Evolutionary conservation across 23 tunicate species (phyloP), one percentile per base, ranked within the genome.

Genomic region (Phallusia fumigata): DNA sequence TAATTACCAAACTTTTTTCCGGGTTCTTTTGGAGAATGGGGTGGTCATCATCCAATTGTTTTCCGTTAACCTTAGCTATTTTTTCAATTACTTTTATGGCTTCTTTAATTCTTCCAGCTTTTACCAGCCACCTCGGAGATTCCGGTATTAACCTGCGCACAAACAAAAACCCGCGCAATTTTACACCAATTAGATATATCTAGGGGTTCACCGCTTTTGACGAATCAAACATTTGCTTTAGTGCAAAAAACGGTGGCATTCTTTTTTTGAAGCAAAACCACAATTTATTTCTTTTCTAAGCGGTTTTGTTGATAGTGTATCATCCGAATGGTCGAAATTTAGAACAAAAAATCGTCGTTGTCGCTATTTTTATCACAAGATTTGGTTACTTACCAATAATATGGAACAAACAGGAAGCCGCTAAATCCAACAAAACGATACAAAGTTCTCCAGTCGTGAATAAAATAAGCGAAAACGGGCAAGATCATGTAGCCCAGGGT

Each of bases 91-190:
- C 10, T 33, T 65, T 44, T 34, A 33, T 21, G 12, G 77, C 85
- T 82, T 82, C 78, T 65, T 82, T 36, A 16, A 28, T 19, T 19
- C 31, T 65, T 0, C 85, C 85, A 16, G 51, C 33, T 18, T 34
- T 65, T 24, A 82, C 18, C 85, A 82, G 75, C 85, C 85, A 82
- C 0, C 77, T 35, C 65, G 85, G 85, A 11, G 85, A 82, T 36
- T 82, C 85, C 77, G 85, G 77, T 18, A 82, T 65, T 53, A 33
- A 65, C 85, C 85, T 82, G 53, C 33, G 30, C 10, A 40, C 47
- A 40, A 40, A n/a, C n/a, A n/a, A n/a, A n/a, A n/a, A 40, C 5
- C 47, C 47, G 47, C 47, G 47, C 47, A 40, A 10, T n/a, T n/a
- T n/a, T n/a, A n/a, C n/a, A n/a, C n/a, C n/a, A n/a, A n/a, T n/a